Conservation (phyloP, 2,888 invertebrate species). For the Biston betularia region DNA sequence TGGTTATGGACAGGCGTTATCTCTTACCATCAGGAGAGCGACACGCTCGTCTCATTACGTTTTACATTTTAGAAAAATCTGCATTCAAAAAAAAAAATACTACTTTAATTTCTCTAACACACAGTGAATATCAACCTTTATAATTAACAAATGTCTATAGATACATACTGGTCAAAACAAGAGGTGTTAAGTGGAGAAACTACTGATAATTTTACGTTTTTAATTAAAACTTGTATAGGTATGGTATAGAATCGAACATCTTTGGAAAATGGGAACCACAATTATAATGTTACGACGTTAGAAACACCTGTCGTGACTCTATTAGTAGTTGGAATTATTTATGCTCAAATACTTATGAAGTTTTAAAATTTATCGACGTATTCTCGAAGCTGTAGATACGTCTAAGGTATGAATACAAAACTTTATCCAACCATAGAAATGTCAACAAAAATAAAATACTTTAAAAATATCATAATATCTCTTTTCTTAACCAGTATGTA, state of each 20-base stretch:
- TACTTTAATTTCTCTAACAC: neutral
- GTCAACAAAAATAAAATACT: too few relatives aligned
- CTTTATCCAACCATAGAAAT: too few relatives aligned
- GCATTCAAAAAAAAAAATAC: too few relatives aligned
- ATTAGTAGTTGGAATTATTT: slow-evolving; percentile 33
- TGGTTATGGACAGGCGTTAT: too few relatives aligned
- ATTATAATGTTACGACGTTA: slow-evolving; percentile 50
- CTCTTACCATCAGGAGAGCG: too few relatives aligned
- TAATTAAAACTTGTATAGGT: slow-evolving; percentile 43
- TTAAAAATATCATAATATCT: too few relatives aligned
- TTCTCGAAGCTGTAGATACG: too few relatives aligned
- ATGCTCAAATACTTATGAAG: neutral
- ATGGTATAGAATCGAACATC: slow-evolving; percentile 37
- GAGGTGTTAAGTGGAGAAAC: slow-evolving; percentile 66
- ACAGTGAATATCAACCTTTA: slow-evolving; percentile 14
- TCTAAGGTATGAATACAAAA: too few relatives aligned
- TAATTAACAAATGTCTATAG: slow-evolving; percentile 1
- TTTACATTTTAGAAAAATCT: too few relatives aligned
- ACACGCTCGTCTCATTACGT: too few relatives aligned
- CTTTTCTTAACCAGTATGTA: too few relatives aligned
- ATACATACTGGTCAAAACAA: slow-evolving; percentile 47
- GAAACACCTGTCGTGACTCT: slow-evolving; percentile 52
- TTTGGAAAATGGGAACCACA: slow-evolving; percentile 47
- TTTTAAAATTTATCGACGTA: neutral
- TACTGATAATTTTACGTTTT: slow-evolving; percentile 51